A percentile compares a stretch with the other conserved stretches of the same genome.
Conservation (phyloP, 2,888 invertebrate genomes). For the Tenthredo notha region DNA sequence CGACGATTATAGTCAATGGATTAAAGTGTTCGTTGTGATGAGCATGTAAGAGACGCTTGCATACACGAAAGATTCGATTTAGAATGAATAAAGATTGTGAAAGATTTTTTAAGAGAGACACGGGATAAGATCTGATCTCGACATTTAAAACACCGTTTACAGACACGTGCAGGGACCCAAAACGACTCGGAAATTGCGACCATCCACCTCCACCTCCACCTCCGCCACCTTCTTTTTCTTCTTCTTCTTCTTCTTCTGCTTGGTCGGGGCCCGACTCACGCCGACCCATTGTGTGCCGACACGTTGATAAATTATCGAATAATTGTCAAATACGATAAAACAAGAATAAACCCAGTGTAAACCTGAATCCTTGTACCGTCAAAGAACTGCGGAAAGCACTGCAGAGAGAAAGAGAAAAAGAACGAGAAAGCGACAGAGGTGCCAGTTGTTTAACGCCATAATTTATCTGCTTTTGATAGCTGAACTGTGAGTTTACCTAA, state of each 20-base stretch:
- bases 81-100: background rate
- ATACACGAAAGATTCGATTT: background rate
- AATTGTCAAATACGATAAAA: constrained; percentile 77
- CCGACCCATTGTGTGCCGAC: constrained; percentile 75
- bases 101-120: background rate
- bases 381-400: background rate
- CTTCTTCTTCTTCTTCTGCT: background rate
- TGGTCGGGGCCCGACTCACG: constrained; percentile 62
- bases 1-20: background rate
- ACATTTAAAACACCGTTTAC: constrained; percentile 49
- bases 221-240: too few relatives aligned
- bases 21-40: background rate
- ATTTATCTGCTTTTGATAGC: background rate
- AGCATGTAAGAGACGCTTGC: background rate
- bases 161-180: background rate
- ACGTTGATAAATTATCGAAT: constrained; percentile 79
- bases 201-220: background rate
- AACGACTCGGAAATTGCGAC: constrained; percentile 35
- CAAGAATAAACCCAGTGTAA: constrained; percentile 56
- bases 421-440: background rate
- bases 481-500: background rate
- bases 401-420: background rate
- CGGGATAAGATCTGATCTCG: constrained; percentile 36
- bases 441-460: background rate
- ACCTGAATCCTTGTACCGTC: background rate